Base-by-base conservation (phyloP, 2,888 invertebrate genomes). In the Cataglyphis livida region DNA sequence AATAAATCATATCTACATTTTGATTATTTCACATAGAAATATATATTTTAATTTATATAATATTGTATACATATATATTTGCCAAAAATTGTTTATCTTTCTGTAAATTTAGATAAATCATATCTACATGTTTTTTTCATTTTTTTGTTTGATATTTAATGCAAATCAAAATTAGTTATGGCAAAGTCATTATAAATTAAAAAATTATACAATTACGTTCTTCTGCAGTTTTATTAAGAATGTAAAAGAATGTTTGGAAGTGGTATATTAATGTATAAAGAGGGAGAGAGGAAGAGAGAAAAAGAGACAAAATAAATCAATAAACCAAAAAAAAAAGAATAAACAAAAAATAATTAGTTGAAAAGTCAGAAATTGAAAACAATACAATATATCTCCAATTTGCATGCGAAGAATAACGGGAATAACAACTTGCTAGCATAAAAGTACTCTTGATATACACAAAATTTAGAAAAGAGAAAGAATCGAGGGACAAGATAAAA, bases 351-450 rank as follows among this genome's bases (percentile, higher is more conserved):
- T 32, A 35, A 75, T 75, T 12, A 21, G 28, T 57, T 41, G 32
- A 68, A 21, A 57, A 78, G 32, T 70, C 28, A 59, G 21, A 59
- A 59, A 78, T 59, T 78, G 57, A 78, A 78, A 70, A 57, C 78
- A 78, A 68, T 78, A 59, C 78, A 59, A 76, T 76, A 41, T 41
- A 57, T 44, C 70, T 68, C 57, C 18, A 57, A 78, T 78, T 78
- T 78, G 57, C 66, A 78, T 70, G 68, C 70, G 41, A 78, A 70
- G 78, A 78, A 78, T 32, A 21, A 41, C 41, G 41, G 32, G 18
- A 78, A 28, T 48, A 51, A 51, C 51, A 68, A 57, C 41, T 78
- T 32, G 57, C 32, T 48, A 18, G 21, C 12, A 10, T 32, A 51
- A 64, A 75, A 44, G 57, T 59, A 41, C 4, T 44, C 57, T 41